Evolutionary conservation across 2,888 invertebrate species (phyloP).

Genomic region (Hylaea fasciaria): DNA sequence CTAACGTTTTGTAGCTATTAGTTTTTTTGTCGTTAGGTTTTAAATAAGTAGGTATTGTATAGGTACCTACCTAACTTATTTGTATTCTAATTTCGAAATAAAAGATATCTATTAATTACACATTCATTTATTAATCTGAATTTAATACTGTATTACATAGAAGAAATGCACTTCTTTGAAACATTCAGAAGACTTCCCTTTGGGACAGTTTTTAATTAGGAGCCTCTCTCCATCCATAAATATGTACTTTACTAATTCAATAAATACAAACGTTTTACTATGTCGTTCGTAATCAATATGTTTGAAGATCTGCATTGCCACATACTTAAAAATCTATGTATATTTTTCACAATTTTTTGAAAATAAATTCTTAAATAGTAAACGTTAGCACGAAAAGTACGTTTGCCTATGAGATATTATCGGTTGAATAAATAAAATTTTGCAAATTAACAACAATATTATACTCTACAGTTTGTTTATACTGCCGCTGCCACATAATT

Average conservation of each 20-base stretch:
- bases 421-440: conserved; percentile 82
- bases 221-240: conserved; percentile 72
- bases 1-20: no score
- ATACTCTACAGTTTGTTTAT: conserved; percentile 70
- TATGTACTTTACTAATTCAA: conserved; percentile 68
- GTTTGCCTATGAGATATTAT: conserved; percentile 72
- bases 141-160: conserved; percentile 96
- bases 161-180: conserved; percentile 95
- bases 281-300: conserved; percentile 74
- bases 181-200: conserved; percentile 93
- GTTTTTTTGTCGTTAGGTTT: no score
- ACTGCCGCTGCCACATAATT: conserved; percentile 80
- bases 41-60: no score
- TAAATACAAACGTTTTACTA: conserved; percentile 68
- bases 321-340: conserved; percentile 85
- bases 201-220: conserved; percentile 79
- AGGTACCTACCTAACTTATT: no score
- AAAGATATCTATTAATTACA: conserved; percentile 59
- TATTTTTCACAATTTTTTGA: conserved; percentile 81
- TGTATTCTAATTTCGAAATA: conserved; percentile 25
- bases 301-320: conserved; percentile 85
- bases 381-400: conserved; percentile 71
- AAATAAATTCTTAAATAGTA: conserved; percentile 76
- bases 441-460: conserved; percentile 82
- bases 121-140: conserved; percentile 86